Conservation (phyloP, 1,140 invertebrate species). For the Nilaparvata lugens region DNA sequence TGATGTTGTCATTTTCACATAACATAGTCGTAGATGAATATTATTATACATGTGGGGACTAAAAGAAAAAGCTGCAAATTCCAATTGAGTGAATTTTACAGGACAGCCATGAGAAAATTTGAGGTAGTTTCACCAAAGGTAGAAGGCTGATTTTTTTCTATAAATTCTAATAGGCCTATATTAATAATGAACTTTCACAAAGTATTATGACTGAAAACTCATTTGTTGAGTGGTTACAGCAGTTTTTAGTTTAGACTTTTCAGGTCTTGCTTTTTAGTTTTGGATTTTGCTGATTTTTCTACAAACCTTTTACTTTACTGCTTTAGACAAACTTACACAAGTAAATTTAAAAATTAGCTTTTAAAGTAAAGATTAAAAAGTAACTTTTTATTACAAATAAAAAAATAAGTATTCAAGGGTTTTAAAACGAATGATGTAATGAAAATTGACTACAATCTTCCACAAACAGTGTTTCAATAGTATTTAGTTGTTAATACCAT, state of each 20-base stretch:
- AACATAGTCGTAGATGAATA: too few relatives aligned
- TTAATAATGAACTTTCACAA: neutral
- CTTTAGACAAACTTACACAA: too few relatives aligned
- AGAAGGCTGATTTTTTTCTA: neutral
- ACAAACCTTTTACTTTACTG: neutral
- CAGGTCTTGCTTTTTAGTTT: neutral
- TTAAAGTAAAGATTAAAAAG: too few relatives aligned
- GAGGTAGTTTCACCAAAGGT: neutral
- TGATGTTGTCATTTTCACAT: too few relatives aligned
- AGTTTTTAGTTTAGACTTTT: neutral
- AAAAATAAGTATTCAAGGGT: too few relatives aligned
- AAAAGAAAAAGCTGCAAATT: neutral
- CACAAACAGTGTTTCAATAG: too few relatives aligned
- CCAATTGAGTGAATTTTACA: neutral
- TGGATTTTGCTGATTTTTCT: neutral
- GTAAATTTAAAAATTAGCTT: too few relatives aligned
- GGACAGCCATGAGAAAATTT: neutral
- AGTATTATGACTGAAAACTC: neutral
- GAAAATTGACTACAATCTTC: too few relatives aligned
- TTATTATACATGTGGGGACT: too few relatives aligned
- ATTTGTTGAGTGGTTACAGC: neutral
- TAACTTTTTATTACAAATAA: too few relatives aligned
- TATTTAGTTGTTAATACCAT: too few relatives aligned
- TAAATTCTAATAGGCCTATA: slow-evolving; percentile 4
- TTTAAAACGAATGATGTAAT: too few relatives aligned